phyloP scores from a whole-genome alignment of 2,888 invertebrate species.

The Monopis laevigella region DNA sequence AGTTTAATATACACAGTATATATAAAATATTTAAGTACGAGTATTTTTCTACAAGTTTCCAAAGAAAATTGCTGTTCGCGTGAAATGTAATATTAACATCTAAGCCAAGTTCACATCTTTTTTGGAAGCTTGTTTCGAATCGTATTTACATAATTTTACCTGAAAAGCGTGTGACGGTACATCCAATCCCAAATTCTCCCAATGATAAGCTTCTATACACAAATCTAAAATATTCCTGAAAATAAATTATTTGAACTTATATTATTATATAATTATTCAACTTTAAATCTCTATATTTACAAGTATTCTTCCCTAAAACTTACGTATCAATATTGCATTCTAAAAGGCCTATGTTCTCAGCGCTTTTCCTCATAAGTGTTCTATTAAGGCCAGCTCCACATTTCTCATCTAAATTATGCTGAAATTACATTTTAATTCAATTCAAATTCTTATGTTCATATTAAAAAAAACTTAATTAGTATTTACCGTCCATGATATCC shows the following conservation, averaged over 20 bases:
- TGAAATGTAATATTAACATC: too few species aligned
- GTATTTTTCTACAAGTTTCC: too few species aligned
- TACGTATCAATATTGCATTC: slow-evolving; percentile 85
- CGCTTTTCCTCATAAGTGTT: slow-evolving; percentile 77
- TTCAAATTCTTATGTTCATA: background rate
- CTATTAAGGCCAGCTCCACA: slow-evolving; percentile 70
- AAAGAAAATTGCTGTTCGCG: too few species aligned
- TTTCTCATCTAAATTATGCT: slow-evolving; percentile 70
- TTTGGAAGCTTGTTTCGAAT: background rate
- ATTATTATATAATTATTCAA: too few species aligned
- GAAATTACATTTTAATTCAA: slow-evolving; percentile 13
- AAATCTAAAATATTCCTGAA: slow-evolving; percentile 71
- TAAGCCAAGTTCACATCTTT: too few species aligned
- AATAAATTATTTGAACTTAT: too few species aligned
- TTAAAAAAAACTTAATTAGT: slow-evolving; percentile 12
- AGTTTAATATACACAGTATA: too few species aligned
- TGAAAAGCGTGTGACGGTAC: slow-evolving; percentile 74
- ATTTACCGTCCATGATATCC: slow-evolving; percentile 58
- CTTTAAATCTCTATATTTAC: too few species aligned
- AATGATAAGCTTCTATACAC: slow-evolving; percentile 77
- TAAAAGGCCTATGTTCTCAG: slow-evolving; percentile 70
- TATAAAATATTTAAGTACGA: too few species aligned
- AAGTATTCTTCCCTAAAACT: too few species aligned
- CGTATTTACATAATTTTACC: slow-evolving; percentile 36
- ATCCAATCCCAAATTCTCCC: slow-evolving; percentile 75